Percentiles rank a stretch among this genome's conserved stretches.
phyloP scores from a whole-genome alignment of 2,113 vertebrate genomes.

The Xyrauchen texanus region DNA sequence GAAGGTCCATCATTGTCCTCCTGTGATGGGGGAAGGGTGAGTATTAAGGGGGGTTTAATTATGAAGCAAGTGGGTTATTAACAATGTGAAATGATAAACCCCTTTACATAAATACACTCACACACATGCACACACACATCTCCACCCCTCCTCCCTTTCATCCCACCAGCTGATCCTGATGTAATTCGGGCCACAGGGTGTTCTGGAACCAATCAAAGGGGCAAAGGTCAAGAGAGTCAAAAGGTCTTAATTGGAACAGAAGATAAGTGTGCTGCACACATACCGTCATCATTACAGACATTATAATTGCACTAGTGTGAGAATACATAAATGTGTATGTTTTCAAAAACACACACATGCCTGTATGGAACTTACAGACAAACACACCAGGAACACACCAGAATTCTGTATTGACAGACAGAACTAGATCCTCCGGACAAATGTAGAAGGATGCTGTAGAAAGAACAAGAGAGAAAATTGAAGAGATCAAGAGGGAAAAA shows the following conservation, averaged over 20 bases:
- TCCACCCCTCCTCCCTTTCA: conserved; percentile 10
- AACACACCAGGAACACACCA: too few relatives aligned
- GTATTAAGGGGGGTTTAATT: conserved; percentile 49
- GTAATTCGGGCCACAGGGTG: conserved; percentile 50
- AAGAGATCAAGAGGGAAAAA: not conserved
- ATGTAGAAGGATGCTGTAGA: not conserved
- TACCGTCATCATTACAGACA: not conserved
- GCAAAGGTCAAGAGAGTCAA: conserved; percentile 43
- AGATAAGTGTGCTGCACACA: conserved; percentile 2
- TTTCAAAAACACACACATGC: not conserved
- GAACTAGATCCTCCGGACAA: not conserved
- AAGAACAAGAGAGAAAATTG: not conserved
- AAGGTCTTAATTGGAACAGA: conserved; percentile 26
- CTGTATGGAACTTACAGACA: too few relatives aligned
- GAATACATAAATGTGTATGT: not conserved
- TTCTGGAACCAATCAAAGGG: conserved; percentile 33
- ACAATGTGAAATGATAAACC: conserved; percentile 39
- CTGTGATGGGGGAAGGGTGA: conserved; percentile 41
- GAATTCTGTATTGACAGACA: conserved; percentile 1
- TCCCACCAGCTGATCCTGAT: conserved; percentile 61
- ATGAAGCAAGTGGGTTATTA: conserved; percentile 51
- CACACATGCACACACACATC: conserved; percentile 8
- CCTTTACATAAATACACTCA: not conserved
- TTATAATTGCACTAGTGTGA: not conserved
- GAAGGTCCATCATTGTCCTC: conserved; percentile 40